Conservation (phyloP, 2,113 vertebrate genomes). For the Macroglossus sobrinus region DNA sequence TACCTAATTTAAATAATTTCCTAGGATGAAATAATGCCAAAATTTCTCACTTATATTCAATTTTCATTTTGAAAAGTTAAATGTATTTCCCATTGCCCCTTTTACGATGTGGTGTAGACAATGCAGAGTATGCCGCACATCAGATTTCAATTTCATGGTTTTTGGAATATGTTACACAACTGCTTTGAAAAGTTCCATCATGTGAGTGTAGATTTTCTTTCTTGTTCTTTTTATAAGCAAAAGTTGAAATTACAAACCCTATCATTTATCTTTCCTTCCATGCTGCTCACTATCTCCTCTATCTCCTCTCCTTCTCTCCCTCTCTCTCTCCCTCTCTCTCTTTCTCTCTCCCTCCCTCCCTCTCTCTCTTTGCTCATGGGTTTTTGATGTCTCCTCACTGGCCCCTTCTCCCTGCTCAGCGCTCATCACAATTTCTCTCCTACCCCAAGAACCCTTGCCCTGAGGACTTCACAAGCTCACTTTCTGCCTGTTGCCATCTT, state of each 20-base stretch:
- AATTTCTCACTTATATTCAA: not conserved
- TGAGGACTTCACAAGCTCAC: not conserved
- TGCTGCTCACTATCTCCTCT: accelerated
- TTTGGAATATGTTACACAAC: not conserved
- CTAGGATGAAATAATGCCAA: not conserved
- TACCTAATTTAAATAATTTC: not conserved
- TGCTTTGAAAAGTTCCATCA: not conserved
- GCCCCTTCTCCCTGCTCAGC: not conserved
- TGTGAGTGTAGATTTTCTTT: not conserved
- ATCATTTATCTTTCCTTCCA: not conserved
- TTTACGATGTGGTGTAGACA: not conserved
- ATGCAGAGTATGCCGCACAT: not conserved
- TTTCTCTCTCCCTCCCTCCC: not conserved
- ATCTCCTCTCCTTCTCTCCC: no score
- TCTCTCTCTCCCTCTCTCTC: not conserved
- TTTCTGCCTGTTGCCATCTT: not conserved
- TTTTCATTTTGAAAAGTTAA: not conserved
- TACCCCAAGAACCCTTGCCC: not conserved
- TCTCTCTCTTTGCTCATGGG: not conserved
- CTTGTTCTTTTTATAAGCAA: not conserved
- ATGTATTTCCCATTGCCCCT: not conserved
- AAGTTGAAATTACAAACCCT: constrained; percentile 1
- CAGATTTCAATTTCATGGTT: not conserved
- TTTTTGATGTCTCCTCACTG: not conserved
- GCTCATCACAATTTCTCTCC: not conserved